Conservation (phyloP, 2,888 invertebrate genomes). For the Tethea ocularis region DNA sequence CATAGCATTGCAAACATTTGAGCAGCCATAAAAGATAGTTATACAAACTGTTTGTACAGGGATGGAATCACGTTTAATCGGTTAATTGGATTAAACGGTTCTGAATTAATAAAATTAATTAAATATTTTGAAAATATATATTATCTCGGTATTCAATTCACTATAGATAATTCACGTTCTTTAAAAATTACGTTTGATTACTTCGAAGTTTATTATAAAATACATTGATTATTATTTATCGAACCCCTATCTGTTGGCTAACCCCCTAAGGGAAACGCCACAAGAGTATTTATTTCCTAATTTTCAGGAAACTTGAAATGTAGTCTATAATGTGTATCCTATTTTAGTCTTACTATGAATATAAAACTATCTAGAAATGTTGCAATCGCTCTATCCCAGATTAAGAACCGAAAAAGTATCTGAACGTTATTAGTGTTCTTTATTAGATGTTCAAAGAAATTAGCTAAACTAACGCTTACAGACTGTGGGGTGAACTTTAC, state of each 20-base stretch:
- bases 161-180: no score
- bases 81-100: constrained; percentile 49
- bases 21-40: constrained; percentile 20
- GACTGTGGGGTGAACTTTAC: no score
- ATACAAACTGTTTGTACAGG: constrained; percentile 26
- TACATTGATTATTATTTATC: no score
- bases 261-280: no score
- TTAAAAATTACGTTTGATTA: background rate
- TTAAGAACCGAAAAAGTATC: no score
- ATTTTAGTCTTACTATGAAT: background rate
- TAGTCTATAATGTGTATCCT: background rate
- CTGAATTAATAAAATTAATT: background rate
- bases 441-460: no score
- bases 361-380: background rate
- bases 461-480: no score
- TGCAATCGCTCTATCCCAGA: no score
- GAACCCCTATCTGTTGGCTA: no score
- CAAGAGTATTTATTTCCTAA: background rate
- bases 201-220: background rate
- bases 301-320: background rate
- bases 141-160: no score
- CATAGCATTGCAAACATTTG: constrained; percentile 53
- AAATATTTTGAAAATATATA: background rate
- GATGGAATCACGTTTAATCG: constrained; percentile 38
- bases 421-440: no score